Evolutionary conservation across 1,140 invertebrate genomes (phyloP).

Genomic region (Cydia strobilella): DNA sequence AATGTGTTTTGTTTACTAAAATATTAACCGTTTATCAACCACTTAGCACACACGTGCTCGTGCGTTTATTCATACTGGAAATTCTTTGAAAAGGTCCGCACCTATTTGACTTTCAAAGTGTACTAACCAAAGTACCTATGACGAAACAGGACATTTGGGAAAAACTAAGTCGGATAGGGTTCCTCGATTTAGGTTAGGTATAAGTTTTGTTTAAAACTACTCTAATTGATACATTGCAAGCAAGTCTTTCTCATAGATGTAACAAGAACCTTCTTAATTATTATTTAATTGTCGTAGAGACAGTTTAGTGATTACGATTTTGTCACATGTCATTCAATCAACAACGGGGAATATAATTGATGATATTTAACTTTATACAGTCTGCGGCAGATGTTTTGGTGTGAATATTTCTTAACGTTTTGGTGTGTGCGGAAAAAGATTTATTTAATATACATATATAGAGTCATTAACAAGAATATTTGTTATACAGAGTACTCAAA

Average conservation of each 20-base stretch:
- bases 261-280: not conserved
- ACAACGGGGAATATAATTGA: conserved; percentile 14
- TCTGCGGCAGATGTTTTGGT: not conserved
- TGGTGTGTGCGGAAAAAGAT: no score
- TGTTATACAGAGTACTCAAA: no score
- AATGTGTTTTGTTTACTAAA: conserved; percentile 51
- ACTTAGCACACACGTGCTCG: not conserved
- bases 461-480: no score
- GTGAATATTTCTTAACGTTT: no score
- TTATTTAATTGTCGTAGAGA: conserved; percentile 6
- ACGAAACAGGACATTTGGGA: no score
- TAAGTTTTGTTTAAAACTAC: not conserved
- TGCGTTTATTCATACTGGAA: not conserved
- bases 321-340: conserved; percentile 27
- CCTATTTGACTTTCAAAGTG: no score
- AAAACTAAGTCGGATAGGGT: no score
- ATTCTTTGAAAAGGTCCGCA: not conserved
- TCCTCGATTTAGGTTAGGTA: no score
- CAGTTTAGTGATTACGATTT: conserved; percentile 20
- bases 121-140: no score
- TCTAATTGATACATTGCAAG: no score
- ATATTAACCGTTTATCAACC: conserved; percentile 30
- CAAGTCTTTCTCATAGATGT: not conserved
- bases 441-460: no score
- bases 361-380: not conserved